Evolutionary conservation across 2,113 vertebrate species (phyloP), one percentile per base, ranked within the genome.

Genomic region (Neopipo cinnamomea): DNA sequence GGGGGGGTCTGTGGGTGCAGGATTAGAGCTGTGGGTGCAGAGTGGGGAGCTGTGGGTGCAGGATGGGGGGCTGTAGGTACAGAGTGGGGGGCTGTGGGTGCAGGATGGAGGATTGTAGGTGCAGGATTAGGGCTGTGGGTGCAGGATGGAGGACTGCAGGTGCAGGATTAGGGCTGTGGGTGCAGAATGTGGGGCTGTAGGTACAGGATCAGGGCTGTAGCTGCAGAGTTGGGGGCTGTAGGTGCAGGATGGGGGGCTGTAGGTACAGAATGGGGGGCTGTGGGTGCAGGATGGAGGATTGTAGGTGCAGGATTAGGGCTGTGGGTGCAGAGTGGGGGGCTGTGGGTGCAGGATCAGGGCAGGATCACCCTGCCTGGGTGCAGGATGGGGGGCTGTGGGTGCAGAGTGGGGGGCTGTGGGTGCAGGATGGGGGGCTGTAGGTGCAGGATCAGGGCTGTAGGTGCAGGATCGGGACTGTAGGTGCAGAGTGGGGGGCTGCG

Each of bases 401-500:
- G 42, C 42, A 42, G 42, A 17, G 16, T 12, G 1, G 5, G 21
- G 33, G 37, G 12, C 16, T 37, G 24, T 61, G 5, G 21, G 24
- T 52, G 30, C 1, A 44, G 37, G 19, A 35, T 28, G 16, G 14
- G 41, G 42, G 3, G 12, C 49, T 65, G 30, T 53, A 11, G 20
- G 19, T 35, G 33, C 41, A 20, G 14, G 4, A 5, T 11, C 3
- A 22, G 35, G 5, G 8, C 35, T 50, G 5, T 41, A 2, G 17
- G 18, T 41, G 5, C 35, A 62, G 27, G 0, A 3, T 1, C 2
- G 6, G 24, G 31, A 7, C 25, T 30, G 37, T 41, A 4, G 2
- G 9, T 62, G 33, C 33, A 37, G 19, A 2, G 2, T 1, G 0
- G 9, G 8, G n/a, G 5, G 5, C 37, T 76, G 35, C 5, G 1